Percentiles rank a stretch among this genome's conserved stretches.
phyloP scores from a whole-genome alignment of 23 tunicate genomes.

The Halocynthia aurantium region DNA sequence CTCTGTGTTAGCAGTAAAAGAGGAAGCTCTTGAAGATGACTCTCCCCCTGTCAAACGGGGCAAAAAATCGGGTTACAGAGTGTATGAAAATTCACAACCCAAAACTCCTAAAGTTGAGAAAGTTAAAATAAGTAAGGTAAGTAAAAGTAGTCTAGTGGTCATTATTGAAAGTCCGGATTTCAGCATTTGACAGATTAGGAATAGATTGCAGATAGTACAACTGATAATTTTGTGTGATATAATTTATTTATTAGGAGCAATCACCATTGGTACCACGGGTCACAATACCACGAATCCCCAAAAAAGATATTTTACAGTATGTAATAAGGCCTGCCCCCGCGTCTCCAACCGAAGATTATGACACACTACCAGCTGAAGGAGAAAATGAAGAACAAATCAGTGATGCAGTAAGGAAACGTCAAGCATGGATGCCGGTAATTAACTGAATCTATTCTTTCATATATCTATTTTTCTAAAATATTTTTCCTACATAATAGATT shows the following conservation, averaged over 20 bases:
- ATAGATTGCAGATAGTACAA: background rate
- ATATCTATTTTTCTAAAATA: no score
- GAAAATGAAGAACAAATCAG: constrained; percentile 16
- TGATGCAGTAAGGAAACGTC: constrained; percentile 16
- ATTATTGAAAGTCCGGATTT: no score
- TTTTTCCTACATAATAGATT: background rate
- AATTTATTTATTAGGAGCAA: constrained; percentile 10
- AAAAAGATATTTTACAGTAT: background rate
- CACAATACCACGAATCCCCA: constrained; percentile 5
- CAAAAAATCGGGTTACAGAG: constrained; percentile 20
- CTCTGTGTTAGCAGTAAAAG: constrained; percentile 12
- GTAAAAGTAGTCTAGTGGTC: no score
- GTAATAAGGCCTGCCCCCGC: constrained; percentile 1
- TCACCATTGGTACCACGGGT: constrained; percentile 30
- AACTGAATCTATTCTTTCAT: background rate
- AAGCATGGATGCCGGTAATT: constrained; percentile 36
- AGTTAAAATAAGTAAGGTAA: constrained; percentile 26
- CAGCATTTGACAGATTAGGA: no score
- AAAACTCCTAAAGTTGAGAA: constrained; percentile 17
- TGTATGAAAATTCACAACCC: constrained; percentile 11
- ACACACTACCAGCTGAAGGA: constrained; percentile 1
- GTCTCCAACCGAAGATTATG: constrained; percentile 1
- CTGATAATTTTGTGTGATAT: background rate
- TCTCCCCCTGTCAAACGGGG: constrained; percentile 26
- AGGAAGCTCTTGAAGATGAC: constrained; percentile 21